Evolutionary conservation across 2,888 invertebrate genomes (phyloP).

Genomic region (Hedya salicella): DNA sequence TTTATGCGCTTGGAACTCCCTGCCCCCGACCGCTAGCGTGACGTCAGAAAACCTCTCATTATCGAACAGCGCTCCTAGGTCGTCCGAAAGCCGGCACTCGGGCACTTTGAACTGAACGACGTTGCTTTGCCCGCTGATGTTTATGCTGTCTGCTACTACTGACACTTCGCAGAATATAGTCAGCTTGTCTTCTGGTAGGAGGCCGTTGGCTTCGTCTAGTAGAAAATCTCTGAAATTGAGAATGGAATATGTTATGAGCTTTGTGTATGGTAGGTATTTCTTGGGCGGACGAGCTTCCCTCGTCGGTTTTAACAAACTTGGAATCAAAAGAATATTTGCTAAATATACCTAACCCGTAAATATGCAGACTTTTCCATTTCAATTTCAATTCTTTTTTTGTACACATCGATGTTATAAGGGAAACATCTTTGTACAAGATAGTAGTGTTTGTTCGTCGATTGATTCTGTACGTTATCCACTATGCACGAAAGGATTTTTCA

Average conservation of each 20-base stretch:
- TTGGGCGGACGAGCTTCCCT: too few relatives aligned
- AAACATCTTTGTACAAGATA: too few relatives aligned
- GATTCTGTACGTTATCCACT: too few relatives aligned
- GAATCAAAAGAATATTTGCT: too few relatives aligned
- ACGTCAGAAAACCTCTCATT: conserved; percentile 99
- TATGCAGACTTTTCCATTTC: too few relatives aligned
- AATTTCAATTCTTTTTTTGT: too few relatives aligned
- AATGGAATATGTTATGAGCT: neutral
- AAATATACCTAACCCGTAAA: too few relatives aligned
- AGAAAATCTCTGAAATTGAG: conserved; percentile 93
- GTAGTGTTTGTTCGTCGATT: too few relatives aligned
- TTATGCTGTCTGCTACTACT: conserved; percentile 99
- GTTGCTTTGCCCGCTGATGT: conserved; percentile 99
- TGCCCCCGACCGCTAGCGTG: conserved; percentile 95
- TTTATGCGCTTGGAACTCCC: conserved; percentile 98
- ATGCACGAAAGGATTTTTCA: too few relatives aligned
- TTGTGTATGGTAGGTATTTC: neutral
- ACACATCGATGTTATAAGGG: too few relatives aligned
- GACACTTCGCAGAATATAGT: conserved; percentile 99
- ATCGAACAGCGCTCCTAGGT: conserved; percentile 97
- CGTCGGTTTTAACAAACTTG: too few relatives aligned
- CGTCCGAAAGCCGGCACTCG: conserved; percentile 97
- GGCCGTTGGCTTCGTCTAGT: conserved; percentile 98
- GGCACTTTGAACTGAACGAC: conserved; percentile 99
- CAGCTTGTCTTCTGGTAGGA: conserved; percentile 99